A percentile compares a stretch with the other conserved stretches of the same genome.
These are phyloP conservation scores for Tetramorium parvispinum DNA, from an alignment of 1,140 invertebrate species.

Conservation along the genomic window DNA sequence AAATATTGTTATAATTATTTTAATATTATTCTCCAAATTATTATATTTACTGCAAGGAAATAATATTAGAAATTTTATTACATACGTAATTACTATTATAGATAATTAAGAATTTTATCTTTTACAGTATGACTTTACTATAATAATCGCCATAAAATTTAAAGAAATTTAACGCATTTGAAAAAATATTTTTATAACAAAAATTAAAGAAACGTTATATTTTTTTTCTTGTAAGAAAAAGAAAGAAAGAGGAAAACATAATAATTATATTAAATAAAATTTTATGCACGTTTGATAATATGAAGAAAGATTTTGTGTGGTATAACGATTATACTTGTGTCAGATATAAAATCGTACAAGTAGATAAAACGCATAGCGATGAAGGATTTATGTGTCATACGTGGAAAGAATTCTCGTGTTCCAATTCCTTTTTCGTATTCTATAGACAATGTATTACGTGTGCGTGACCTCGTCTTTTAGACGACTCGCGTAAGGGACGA, in stretches of 20 bases:
- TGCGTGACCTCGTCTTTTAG: slow-evolving; percentile 25
- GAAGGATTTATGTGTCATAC: background rate
- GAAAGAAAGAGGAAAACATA: background rate
- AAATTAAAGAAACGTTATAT: background rate
- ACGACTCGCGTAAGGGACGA: slow-evolving; percentile 20
- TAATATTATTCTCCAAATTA: background rate
- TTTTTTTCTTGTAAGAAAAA: background rate
- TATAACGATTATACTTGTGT: background rate
- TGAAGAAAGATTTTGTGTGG: background rate
- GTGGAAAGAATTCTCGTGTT: slow-evolving; percentile 13
- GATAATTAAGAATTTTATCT: background rate
- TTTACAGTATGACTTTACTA: background rate
- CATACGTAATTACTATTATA: background rate
- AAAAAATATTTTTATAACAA: background rate
- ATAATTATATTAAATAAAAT: background rate
- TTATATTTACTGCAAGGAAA: background rate
- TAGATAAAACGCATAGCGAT: background rate
- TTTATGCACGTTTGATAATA: background rate
- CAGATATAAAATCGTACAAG: background rate
- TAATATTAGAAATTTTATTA: slow-evolving; percentile 4
- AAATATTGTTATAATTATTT: background rate
- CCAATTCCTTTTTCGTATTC: slow-evolving; percentile 21
- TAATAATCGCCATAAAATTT: background rate
- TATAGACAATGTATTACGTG: background rate
- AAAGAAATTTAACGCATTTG: background rate